phyloP scores from a whole-genome alignment of 2,888 invertebrate genomes.

The Athrips mouffetella region DNA sequence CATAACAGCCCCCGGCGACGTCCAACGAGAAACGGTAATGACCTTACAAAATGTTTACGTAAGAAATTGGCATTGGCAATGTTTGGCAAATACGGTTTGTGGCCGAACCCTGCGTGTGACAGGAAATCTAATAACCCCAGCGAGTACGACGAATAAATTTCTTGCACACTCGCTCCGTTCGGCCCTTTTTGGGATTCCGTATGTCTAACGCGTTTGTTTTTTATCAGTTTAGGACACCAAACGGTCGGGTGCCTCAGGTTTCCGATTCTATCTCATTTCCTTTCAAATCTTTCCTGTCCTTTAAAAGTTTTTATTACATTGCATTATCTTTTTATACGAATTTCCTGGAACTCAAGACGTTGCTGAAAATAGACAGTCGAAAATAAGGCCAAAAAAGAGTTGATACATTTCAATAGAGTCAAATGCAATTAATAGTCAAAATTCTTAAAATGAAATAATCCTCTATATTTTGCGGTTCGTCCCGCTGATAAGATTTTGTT shows the following conservation, averaged over 20 bases:
- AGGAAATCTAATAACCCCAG: slow-evolving; percentile 70
- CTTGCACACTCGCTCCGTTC: slow-evolving; percentile 48
- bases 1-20: slow-evolving; percentile 25
- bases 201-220: slow-evolving; percentile 23
- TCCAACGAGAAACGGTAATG: slow-evolving; percentile 55
- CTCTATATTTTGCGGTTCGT: no score
- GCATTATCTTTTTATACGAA: background rate
- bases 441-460: no score
- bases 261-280: slow-evolving; percentile 16
- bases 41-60: slow-evolving; percentile 61
- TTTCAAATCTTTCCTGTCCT: slow-evolving; percentile 12
- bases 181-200: slow-evolving; percentile 44
- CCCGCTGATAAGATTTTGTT: no score
- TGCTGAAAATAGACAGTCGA: no score
- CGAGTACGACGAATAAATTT: slow-evolving; percentile 58
- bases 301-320: slow-evolving; percentile 8
- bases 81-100: slow-evolving; percentile 65
- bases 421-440: no score
- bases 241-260: slow-evolving; percentile 14
- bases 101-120: slow-evolving; percentile 62
- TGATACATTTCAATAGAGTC: no score
- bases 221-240: slow-evolving; percentile 18
- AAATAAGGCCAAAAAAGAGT: no score
- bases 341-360: background rate
- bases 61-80: slow-evolving; percentile 61